Base-by-base conservation (phyloP, 1,140 invertebrate species). In the Cydia strobilella region DNA sequence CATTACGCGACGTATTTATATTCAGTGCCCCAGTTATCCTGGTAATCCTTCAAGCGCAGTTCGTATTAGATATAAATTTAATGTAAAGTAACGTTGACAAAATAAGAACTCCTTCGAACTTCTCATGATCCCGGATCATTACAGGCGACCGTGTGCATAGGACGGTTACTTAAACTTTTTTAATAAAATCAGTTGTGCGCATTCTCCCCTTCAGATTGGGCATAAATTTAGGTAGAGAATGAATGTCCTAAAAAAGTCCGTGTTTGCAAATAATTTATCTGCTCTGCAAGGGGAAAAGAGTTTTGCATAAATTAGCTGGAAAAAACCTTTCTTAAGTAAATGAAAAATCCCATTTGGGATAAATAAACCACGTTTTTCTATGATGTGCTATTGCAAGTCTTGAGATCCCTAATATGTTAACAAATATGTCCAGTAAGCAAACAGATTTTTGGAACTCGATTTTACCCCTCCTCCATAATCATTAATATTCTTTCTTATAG, bases 151-250 rank as follows among this genome's bases (percentile, higher is more conserved):
- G 74, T 79, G 77, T 79, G 77, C 72, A 74, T 79, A 75, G 76
- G 76, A 76, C 77, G 76, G 65, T 23, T 39, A n/a, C n/a, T n/a
- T n/a, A 76, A 88, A 88, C 82, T 86, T 88, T 88, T 88, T 87
- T 88, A 86, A 88, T 86, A 86, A 88, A 86, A 87, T 80, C 83
- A 66, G 80, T 80, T 82, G 31, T 59, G 54, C 25, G 45, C 51
- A 80, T 75, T 80, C 76, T 66, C 77, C 71, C 76, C 75, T 78
- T 76, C 42, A 23, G 54, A 72, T 80, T 80, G 79, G 74, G 77
- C 79, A 85, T 86, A 87, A 85, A 86, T 88, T 86, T 82, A 72
- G 77, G 82, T 82, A 81, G 75, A 77, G 80, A 78, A 79, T 79
- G 80, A 78, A 78, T 79, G 73, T 74, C 78, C 77, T 13, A 79